Evolutionary conservation across 2,797 vertebrate species (phyloP), one percentile per base, ranked within the genome.

Genomic region (Pipistrellus nathusii): DNA sequence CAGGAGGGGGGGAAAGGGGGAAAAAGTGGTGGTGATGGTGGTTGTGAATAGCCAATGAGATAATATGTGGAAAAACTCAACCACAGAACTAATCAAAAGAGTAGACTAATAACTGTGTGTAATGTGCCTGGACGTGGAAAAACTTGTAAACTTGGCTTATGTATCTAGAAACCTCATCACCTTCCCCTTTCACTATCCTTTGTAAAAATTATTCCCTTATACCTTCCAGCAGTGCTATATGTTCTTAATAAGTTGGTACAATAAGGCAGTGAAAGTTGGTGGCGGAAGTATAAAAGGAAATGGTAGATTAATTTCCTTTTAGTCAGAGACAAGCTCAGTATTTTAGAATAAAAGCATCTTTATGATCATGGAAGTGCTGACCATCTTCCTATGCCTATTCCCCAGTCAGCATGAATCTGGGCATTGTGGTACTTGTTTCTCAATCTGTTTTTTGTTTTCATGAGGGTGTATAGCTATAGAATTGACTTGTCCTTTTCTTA

Each of bases 331-430:
- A 48, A 87, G 64, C 41, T 80, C 3, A n/a, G 30, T 51, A 48
- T 41, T 93, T 90, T 83, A 59, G 62, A 51, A 72, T 30, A 21
- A 32, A 59, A 93, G 8, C 55, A 46, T 59, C 44, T 75, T 85
- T 81, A 27, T 18, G 53, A 62, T 55, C 21, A 10, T 44, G 23
- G 27, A 83, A 30, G 12, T 72, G n/a, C 1, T 71, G 27, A 41
- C 35, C 17, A 5, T 57, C 57, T 44, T 75, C 44, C 21, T 55
- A 4, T 44, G 32, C 14, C 23, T 32, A 35, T 51, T 78, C 53
- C 73, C 72, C 73, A 78, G 73, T n/a, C 76, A 91, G 73, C 82
- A 51, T 53, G 35, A 81, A 23, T 64, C 82, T 90, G 41, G 38
- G 51, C 30, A 12, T 8, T 13, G 64, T 30, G 44, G 25, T 41